Conservation (phyloP, 2,113 vertebrate genomes). For the Piprites chloris region DNA sequence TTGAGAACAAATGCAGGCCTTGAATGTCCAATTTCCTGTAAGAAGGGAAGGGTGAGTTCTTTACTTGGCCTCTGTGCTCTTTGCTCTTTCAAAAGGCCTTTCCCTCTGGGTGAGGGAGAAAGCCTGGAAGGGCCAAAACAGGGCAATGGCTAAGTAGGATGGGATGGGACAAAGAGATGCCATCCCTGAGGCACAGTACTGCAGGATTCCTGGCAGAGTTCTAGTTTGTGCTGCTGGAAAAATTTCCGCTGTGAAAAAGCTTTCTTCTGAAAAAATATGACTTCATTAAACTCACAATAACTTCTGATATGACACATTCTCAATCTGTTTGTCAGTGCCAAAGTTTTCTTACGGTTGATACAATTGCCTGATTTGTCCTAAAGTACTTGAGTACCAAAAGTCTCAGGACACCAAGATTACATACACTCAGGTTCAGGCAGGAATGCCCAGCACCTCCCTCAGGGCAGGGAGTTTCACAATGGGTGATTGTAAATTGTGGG, state of each 20-base stretch:
- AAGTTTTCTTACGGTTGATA: neutral
- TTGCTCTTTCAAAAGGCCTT: neutral
- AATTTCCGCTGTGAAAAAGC: neutral
- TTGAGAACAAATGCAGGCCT: neutral
- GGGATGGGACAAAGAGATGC: neutral
- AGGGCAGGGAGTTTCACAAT: too few relatives aligned
- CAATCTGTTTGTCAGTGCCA: neutral
- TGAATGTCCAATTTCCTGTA: neutral
- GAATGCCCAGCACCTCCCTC: too few relatives aligned
- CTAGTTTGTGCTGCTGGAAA: neutral
- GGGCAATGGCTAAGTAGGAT: neutral
- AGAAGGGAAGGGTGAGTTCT: neutral
- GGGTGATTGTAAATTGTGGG: too few relatives aligned
- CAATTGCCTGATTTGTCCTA: neutral
- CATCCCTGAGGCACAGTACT: neutral
- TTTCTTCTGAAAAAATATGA: neutral
- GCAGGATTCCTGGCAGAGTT: neutral
- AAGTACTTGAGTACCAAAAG: neutral
- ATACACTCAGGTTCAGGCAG: too few relatives aligned
- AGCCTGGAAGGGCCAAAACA: neutral
- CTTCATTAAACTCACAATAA: neutral
- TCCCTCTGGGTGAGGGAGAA: neutral
- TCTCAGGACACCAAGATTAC: too few relatives aligned
- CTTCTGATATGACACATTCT: neutral
- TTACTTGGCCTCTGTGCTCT: neutral